A percentile compares a stretch with the other conserved stretches of the same genome.
Evolutionary conservation across 2,113 vertebrate genomes (phyloP).

Genomic region (Smithornis capensis): DNA sequence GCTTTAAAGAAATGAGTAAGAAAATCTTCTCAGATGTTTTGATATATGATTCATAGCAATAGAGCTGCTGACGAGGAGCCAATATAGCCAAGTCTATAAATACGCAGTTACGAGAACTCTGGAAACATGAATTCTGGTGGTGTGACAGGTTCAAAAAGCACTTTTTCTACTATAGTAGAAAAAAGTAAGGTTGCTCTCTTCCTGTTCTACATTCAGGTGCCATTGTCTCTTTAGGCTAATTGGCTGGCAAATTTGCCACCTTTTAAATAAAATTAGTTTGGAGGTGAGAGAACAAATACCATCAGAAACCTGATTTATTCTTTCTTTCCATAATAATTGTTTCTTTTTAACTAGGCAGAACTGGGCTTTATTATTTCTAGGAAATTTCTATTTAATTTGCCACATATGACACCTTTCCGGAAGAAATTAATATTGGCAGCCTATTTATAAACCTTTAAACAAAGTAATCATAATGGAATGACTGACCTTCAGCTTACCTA

Average conservation of each 20-base stretch:
- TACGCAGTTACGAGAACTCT: constrained; percentile 23
- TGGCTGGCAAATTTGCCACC: not conserved
- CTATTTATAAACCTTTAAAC: constrained; percentile 16
- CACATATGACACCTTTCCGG: not conserved
- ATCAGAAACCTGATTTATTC: not conserved
- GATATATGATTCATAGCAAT: constrained; percentile 48
- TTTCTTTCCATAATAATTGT: not conserved
- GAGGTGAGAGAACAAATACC: not conserved
- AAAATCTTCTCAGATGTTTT: constrained; percentile 51
- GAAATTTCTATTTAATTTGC: constrained; percentile 1
- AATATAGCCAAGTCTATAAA: constrained; percentile 28
- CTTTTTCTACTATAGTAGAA: not conserved
- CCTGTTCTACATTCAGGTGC: constrained; percentile 31
- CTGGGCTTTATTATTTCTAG: constrained; percentile 12
- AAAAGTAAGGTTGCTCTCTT: constrained; percentile 32
- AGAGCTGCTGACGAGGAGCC: constrained; percentile 26
- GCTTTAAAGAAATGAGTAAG: constrained; percentile 43
- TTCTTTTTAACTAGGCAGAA: constrained; percentile 6
- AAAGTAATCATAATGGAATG: not conserved
- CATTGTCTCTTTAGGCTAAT: constrained; percentile 22
- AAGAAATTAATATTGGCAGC: not conserved
- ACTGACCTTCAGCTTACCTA: not conserved
- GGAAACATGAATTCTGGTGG: constrained; percentile 16
- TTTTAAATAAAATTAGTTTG: constrained; percentile 33
- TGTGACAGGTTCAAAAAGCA: constrained; percentile 16